Evolutionary conservation across 2,888 invertebrate species (phyloP).

Genomic region (Caenorhabditis panamensis): DNA sequence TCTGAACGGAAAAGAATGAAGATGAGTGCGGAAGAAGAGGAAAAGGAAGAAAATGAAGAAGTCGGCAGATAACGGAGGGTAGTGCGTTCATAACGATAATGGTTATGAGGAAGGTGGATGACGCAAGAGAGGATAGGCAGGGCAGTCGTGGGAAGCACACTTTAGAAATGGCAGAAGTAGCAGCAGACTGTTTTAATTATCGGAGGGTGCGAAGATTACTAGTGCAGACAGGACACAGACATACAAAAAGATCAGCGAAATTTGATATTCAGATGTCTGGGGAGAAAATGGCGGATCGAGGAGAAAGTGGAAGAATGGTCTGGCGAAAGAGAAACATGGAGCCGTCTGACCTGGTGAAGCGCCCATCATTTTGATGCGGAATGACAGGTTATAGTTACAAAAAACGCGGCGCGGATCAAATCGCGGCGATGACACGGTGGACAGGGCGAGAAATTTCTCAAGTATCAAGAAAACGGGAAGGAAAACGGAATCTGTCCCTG

Average conservation of each 20-base stretch:
- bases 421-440: constrained; percentile 5
- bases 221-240: not conserved
- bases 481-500: too few relatives aligned
- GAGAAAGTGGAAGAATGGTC: constrained; percentile 9
- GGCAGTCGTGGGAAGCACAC: constrained; percentile 6
- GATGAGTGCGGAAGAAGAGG: constrained; percentile 21
- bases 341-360: constrained; percentile 12
- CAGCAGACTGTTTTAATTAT: constrained; percentile 8
- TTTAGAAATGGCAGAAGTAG: constrained; percentile 6
- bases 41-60: constrained; percentile 14
- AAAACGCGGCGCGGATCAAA: constrained; percentile 23
- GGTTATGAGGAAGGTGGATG: constrained; percentile 44
- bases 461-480: constrained; percentile 4
- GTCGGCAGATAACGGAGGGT: not conserved
- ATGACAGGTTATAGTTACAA: constrained; percentile 36
- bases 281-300: not conserved
- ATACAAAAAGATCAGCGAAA: constrained; percentile 3
- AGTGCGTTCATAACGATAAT: constrained; percentile 50
- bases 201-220: constrained; percentile 2
- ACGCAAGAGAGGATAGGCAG: constrained; percentile 29
- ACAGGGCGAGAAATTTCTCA: constrained; percentile 34
- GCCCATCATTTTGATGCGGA: constrained; percentile 35
- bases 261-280: constrained; percentile 19
- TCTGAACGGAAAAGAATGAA: constrained; percentile 5
- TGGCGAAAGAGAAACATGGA: constrained; percentile 8